Percentiles rank a stretch among this genome's conserved stretches.
phyloP scores from a whole-genome alignment of 2,113 vertebrate genomes.

The Tenebrosternarchus preto region DNA sequence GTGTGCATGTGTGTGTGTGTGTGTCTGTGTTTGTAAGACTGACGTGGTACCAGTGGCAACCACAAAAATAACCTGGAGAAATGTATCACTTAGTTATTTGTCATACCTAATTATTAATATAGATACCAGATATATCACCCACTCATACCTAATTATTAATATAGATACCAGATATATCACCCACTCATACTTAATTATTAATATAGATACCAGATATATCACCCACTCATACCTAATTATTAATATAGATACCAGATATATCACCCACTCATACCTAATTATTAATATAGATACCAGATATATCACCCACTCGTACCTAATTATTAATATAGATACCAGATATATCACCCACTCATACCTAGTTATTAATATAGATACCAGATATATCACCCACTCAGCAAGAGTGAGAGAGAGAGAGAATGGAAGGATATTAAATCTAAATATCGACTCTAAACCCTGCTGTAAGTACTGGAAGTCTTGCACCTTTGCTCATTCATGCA shows the following conservation, averaged over 20 bases:
- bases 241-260: conserved; percentile 37
- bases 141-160: conserved; percentile 52
- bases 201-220: conserved; percentile 34
- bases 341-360: conserved; percentile 41
- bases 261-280: conserved; percentile 52
- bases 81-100: conserved; percentile 45
- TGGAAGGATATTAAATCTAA: conserved; percentile 5
- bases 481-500: background rate
- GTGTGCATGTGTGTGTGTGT: background rate
- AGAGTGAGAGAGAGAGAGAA: conserved; percentile 15
- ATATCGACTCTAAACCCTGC: conserved; percentile 12
- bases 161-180: conserved; percentile 28
- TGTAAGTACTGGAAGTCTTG: background rate
- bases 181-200: conserved; percentile 54
- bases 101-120: conserved; percentile 53
- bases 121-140: conserved; percentile 31
- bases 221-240: conserved; percentile 54
- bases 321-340: conserved; percentile 46
- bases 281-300: conserved; percentile 43
- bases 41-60: conserved; percentile 24
- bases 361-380: conserved; percentile 49
- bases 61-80: conserved; percentile 51
- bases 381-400: conserved; percentile 33
- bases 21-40: background rate
- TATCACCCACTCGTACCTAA: conserved; percentile 46